Percentiles rank a stretch among this genome's conserved stretches.
Evolutionary conservation across 1,140 invertebrate genomes (phyloP).

Genomic region (Drosophila sp.): DNA sequence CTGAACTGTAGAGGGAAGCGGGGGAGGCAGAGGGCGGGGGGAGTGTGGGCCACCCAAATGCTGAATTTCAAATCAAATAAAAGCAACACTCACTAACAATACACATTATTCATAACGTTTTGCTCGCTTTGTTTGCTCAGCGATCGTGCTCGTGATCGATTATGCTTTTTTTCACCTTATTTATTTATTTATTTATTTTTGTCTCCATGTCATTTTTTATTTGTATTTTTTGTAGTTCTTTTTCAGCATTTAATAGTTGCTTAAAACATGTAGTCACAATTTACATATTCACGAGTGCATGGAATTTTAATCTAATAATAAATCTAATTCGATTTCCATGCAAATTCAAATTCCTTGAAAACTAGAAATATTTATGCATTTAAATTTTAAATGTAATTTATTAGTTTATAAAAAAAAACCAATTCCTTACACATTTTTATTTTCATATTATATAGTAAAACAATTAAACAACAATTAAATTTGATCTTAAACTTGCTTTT

Average conservation of each 20-base stretch:
- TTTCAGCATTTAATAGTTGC: slow-evolving; percentile 11
- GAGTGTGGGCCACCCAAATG: slow-evolving; percentile 35
- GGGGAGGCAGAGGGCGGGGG: background rate
- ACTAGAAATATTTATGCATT: too few relatives aligned
- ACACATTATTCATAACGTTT: slow-evolving; percentile 69
- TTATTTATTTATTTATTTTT: slow-evolving; percentile 18
- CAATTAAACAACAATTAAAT: too few relatives aligned
- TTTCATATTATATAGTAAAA: too few relatives aligned
- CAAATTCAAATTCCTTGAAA: too few relatives aligned
- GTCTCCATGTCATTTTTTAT: background rate
- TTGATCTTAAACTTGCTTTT: too few relatives aligned
- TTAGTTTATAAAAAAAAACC: too few relatives aligned
- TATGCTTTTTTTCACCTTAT: slow-evolving; percentile 42
- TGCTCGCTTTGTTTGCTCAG: slow-evolving; percentile 55
- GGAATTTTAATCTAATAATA: background rate
- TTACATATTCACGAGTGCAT: slow-evolving; percentile 12
- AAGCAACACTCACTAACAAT: slow-evolving; percentile 44
- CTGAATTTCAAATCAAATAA: slow-evolving; percentile 1
- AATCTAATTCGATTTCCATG: too few relatives aligned
- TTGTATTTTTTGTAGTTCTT: background rate
- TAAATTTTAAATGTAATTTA: too few relatives aligned
- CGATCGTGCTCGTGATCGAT: slow-evolving; percentile 79
- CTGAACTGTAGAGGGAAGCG: background rate
- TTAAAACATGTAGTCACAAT: slow-evolving; percentile 9
- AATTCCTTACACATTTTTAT: too few relatives aligned